Conservation (phyloP, 2,113 vertebrate genomes). For the Kryptolebias marmoratus region DNA sequence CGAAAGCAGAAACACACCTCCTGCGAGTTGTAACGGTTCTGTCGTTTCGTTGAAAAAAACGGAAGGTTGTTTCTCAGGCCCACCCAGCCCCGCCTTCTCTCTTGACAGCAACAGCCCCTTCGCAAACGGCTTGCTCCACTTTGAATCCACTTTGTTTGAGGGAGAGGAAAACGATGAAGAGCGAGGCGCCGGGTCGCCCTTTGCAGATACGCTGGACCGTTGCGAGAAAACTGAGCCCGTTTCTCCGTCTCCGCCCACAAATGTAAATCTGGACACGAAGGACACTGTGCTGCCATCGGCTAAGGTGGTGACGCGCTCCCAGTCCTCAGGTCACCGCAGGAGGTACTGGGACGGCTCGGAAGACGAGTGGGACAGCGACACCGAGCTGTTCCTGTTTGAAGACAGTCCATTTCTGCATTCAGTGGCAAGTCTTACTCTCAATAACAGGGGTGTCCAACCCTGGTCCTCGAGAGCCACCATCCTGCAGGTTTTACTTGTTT, state of each 20-base stretch:
- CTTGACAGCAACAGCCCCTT: constrained; percentile 79
- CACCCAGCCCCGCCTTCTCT: constrained; percentile 80
- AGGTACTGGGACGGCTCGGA: constrained; percentile 70
- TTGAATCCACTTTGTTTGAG: constrained; percentile 82
- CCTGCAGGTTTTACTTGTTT: too few species aligned
- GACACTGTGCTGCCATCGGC: constrained; percentile 7
- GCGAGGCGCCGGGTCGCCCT: background rate
- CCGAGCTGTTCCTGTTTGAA: constrained; percentile 60
- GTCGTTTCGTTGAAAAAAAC: constrained; percentile 48
- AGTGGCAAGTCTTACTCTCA: constrained; percentile 67
- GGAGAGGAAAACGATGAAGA: constrained; percentile 70
- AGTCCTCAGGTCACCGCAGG: constrained; percentile 66
- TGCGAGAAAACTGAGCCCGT: background rate
- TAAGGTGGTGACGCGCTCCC: constrained; percentile 67
- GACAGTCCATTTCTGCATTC: constrained; percentile 49
- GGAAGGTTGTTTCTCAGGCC: constrained; percentile 63
- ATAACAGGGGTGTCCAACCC: background rate
- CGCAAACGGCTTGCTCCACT: constrained; percentile 80
- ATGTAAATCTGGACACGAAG: constrained; percentile 21
- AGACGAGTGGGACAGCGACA: constrained; percentile 75
- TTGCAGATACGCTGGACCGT: constrained; percentile 28
- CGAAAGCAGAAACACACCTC: constrained; percentile 11
- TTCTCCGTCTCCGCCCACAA: constrained; percentile 9
- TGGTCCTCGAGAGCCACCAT: too few species aligned
- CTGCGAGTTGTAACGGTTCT: constrained; percentile 17